Evolutionary conservation across 2,113 vertebrate genomes (phyloP), one percentile per base, ranked within the genome.

Genomic region (Crocuta crocuta): DNA sequence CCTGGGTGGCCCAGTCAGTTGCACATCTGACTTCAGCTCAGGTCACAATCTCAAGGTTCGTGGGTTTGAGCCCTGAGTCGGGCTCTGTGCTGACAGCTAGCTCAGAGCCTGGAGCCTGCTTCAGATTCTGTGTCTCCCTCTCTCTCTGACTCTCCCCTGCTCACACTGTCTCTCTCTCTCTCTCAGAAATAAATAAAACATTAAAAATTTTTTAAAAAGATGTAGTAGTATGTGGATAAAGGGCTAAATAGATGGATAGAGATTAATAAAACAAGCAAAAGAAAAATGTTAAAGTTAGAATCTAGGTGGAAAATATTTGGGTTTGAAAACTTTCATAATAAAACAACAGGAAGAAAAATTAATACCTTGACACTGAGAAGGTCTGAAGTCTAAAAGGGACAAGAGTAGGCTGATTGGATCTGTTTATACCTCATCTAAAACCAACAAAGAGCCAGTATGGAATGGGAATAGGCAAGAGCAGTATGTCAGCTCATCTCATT

Each of bases 311-410:
- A 50, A 66, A 91, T 58, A 78, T 82, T 74, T 61, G 17, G 17
- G 10, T 73, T 81, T 97, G 17, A 93, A 97, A 91, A 35, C 5
- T 68, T 96, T 61, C 70, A 94, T 83, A 96, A 80, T 83, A 92
- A 81, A 73, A 96, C 80, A 61, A 23, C 45, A 3, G 31, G 17
- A 12, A 55, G 24, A 55, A 93, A 81, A 93, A 88, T 63, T 91
- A 74, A 35, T 83, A 68, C 23, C 43, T 93, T 70, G 13, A 24
- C 68, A 89, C 45, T 50, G 91, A 86, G 35, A 92, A 90, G 66
- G 7, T 28, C 35, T 95, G 19, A 84, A 53, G 24, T 83, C 43
- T 94, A 89, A 95, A 96, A 89, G 19, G 21, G 43, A 21, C 10
- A 19, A 81, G 6, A 84, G 28, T 7, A 81, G n/a, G 33, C 17